These are phyloP conservation scores for Carlito syrichta DNA, from an alignment of 2,113 vertebrate genomes.

Conservation along the genomic window DNA sequence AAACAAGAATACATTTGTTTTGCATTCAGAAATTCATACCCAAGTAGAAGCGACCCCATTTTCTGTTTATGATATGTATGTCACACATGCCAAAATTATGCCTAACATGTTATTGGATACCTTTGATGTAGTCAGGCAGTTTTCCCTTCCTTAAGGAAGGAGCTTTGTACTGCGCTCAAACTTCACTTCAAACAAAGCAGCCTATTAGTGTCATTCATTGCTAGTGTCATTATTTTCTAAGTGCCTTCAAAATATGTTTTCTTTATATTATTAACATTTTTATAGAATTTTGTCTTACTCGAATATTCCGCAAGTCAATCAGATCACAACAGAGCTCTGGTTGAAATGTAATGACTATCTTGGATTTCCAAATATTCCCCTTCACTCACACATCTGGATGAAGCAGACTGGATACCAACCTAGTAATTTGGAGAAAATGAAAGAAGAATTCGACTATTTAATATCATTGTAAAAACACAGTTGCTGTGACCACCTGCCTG, in stretches of 20 bases:
- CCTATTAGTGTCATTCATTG: not conserved
- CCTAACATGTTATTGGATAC: not conserved
- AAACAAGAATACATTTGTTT: not conserved
- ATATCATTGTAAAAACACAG: not conserved
- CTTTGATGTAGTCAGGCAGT: fast-evolving
- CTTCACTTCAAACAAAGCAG: not conserved
- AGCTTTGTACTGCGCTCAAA: not conserved
- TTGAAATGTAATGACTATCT: not conserved
- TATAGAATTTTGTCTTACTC: not conserved
- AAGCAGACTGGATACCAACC: too few species aligned
- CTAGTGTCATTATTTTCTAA: not conserved
- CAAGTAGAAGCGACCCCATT: not conserved
- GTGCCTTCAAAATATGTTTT: not conserved
- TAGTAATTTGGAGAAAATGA: not conserved
- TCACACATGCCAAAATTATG: not conserved
- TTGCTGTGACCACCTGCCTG: not conserved
- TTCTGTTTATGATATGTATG: not conserved
- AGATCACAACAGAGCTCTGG: too few species aligned
- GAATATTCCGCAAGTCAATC: not conserved
- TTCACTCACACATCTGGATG: not conserved
- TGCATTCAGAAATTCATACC: not conserved
- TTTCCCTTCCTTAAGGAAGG: not conserved
- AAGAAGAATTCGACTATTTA: not conserved
- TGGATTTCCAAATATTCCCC: not conserved
- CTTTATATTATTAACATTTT: not conserved